phyloP scores from a whole-genome alignment of 2,113 vertebrate genomes.

The Corythoichthys intestinalis region DNA sequence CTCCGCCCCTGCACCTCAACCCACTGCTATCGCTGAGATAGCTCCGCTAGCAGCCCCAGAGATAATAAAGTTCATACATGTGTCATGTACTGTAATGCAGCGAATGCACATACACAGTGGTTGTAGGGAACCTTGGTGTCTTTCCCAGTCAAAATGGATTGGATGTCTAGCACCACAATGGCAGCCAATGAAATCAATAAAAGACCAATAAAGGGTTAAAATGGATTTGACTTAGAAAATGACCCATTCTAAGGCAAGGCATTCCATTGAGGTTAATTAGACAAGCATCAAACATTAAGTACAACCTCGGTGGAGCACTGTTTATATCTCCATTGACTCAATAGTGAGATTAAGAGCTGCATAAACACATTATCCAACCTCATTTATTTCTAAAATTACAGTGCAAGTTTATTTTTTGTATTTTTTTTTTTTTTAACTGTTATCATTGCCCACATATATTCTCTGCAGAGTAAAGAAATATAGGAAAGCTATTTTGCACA shows the following conservation, averaged over 20 bases:
- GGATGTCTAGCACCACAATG: too few species aligned
- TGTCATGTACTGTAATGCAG: too few species aligned
- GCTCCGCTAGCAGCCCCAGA: too few species aligned
- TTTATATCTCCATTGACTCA: constrained; percentile 15
- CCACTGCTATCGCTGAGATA: too few species aligned
- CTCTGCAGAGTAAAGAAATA: constrained; percentile 3
- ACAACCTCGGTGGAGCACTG: background rate
- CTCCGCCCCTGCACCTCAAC: too few species aligned
- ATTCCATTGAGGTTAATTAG: constrained; percentile 23
- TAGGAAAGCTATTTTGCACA: constrained; percentile 25
- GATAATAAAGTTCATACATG: too few species aligned
- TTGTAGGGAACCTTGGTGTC: too few species aligned
- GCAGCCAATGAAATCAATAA: too few species aligned
- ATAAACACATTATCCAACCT: constrained; percentile 8
- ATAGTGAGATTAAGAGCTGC: constrained; percentile 10
- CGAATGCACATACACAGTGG: too few species aligned
- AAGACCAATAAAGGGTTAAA: too few species aligned
- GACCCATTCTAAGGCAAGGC: constrained; percentile 22
- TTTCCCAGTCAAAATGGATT: too few species aligned
- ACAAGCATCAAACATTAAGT: constrained; percentile 7
- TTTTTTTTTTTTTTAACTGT: background rate
- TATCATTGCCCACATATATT: background rate
- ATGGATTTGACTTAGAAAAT: constrained; percentile 1
- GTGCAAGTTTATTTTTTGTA: background rate
- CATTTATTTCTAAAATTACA: constrained; percentile 8